phyloP scores from a whole-genome alignment of 2,888 invertebrate genomes.

The Nasonovia ribisnigri region DNA sequence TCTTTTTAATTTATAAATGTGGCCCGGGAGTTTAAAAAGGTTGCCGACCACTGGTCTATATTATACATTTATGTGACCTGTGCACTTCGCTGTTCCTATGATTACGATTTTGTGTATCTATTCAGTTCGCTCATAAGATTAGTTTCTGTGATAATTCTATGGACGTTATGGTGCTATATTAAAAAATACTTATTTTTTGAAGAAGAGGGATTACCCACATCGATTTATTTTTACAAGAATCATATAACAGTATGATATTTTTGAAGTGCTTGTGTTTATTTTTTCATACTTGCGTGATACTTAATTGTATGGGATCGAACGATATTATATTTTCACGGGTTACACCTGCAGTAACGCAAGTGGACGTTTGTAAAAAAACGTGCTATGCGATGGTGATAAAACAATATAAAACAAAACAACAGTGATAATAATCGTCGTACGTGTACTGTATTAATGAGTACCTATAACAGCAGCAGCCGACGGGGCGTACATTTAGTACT shows the following conservation, averaged over 20 bases:
- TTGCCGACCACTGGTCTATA: too few species aligned
- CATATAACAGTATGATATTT: background rate
- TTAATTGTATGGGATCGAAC: background rate
- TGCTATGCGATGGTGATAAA: background rate
- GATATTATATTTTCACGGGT: background rate
- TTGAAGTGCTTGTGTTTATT: background rate
- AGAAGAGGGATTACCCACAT: background rate
- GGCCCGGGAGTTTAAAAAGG: too few species aligned
- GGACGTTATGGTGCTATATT: too few species aligned
- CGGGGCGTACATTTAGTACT: background rate
- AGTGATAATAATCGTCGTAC: background rate
- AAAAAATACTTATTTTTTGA: background rate
- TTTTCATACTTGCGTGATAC: background rate
- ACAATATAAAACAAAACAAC: slow-evolving; percentile 12
- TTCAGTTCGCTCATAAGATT: background rate
- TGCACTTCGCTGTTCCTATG: background rate
- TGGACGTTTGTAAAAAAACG: background rate
- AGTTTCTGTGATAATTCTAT: background rate
- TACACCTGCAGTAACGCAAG: background rate
- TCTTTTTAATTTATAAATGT: too few species aligned
- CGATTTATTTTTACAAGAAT: background rate
- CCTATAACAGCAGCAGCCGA: background rate
- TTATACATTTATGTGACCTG: background rate
- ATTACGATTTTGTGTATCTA: background rate
- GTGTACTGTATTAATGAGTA: background rate